These are phyloP conservation scores for Numenius arquata DNA, from an alignment of 2,113 vertebrate species.

Conservation along the genomic window DNA sequence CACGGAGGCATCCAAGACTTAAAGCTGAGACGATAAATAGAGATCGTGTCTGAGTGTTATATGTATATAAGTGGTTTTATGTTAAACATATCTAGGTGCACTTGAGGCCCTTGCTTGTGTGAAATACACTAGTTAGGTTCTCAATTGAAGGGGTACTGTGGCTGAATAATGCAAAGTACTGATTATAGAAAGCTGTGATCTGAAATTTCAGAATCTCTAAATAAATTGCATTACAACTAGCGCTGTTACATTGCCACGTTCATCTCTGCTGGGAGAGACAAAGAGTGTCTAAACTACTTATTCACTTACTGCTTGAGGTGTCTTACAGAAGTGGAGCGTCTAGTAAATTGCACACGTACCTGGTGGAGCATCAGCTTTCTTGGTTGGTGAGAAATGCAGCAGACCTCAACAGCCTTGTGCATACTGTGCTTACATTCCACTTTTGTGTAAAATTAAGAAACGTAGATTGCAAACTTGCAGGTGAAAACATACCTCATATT, in stretches of 20 bases:
- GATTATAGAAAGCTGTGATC: constrained; percentile 32
- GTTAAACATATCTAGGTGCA: constrained; percentile 29
- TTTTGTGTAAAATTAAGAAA: background rate
- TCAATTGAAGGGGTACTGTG: background rate
- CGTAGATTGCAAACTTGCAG: background rate
- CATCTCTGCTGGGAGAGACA: constrained; percentile 6
- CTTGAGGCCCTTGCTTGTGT: constrained; percentile 18
- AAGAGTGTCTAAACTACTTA: background rate
- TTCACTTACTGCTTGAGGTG: background rate
- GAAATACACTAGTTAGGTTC: constrained; percentile 1
- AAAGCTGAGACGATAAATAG: constrained; percentile 37
- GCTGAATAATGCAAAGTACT: constrained; percentile 13
- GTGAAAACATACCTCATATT: background rate
- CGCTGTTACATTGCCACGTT: background rate
- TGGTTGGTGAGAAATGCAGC: background rate
- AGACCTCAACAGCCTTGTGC: background rate
- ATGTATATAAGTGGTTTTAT: constrained; percentile 22
- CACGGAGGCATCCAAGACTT: background rate
- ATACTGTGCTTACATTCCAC: background rate
- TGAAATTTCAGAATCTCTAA: constrained; percentile 46
- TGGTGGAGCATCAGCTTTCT: background rate
- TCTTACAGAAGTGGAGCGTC: background rate
- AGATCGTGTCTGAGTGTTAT: constrained; percentile 7
- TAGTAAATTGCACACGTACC: background rate
- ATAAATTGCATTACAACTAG: constrained; percentile 5